Conservation (phyloP, 2,888 invertebrate genomes). For the Latrodectus hesperus region DNA sequence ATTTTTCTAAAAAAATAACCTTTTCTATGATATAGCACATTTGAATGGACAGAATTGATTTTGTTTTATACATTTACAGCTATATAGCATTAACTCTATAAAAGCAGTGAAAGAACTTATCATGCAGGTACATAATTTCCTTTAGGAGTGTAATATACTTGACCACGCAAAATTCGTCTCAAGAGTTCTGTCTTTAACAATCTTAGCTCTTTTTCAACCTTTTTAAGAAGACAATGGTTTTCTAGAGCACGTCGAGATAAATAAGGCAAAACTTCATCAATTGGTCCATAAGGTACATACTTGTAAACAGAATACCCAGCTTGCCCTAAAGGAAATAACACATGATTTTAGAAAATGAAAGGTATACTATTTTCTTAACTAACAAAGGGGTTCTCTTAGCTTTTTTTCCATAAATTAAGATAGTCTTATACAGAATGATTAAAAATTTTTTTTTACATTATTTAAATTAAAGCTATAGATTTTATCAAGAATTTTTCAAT, state of each 20-base stretch:
- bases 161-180: slow-evolving; percentile 83
- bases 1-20: background rate
- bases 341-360: no score
- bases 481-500: no score
- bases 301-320: slow-evolving; percentile 99
- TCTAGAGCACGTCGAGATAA: slow-evolving; percentile 96
- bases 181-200: slow-evolving; percentile 86
- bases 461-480: no score
- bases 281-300: slow-evolving; percentile 99
- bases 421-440: no score
- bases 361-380: no score
- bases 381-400: no score
- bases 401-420: no score
- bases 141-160: slow-evolving; percentile 69
- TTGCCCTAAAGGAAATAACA: slow-evolving; percentile 83
- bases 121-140: slow-evolving; percentile 86
- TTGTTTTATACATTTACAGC: background rate
- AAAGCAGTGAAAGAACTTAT: slow-evolving; percentile 72
- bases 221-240: slow-evolving; percentile 92
- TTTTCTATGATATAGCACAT: background rate
- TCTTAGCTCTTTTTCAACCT: slow-evolving; percentile 93
- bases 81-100: background rate
- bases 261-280: slow-evolving; percentile 97
- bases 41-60: background rate
- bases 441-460: no score